A percentile compares a stretch with the other conserved stretches of the same genome.
phyloP scores from a whole-genome alignment of 2,797 vertebrate genomes.

The Darevskia mixta region DNA sequence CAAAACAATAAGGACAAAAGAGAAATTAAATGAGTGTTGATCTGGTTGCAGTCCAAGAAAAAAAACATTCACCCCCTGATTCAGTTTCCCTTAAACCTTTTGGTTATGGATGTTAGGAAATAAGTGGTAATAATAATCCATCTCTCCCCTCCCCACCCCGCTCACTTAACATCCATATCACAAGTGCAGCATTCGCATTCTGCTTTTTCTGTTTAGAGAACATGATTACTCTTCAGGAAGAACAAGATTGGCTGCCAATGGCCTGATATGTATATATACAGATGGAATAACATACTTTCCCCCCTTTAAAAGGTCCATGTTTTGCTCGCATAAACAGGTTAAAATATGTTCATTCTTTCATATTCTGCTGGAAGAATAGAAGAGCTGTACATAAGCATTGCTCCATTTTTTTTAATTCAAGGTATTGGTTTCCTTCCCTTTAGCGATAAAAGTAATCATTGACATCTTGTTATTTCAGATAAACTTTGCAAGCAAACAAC shows the following conservation, averaged over 20 bases:
- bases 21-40: not conserved
- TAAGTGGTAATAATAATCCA: not conserved
- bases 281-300: not conserved
- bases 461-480: constrained; percentile 60
- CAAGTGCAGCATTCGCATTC: not conserved
- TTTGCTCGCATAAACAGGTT: not conserved
- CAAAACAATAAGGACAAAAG: not conserved
- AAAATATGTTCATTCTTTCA: not conserved
- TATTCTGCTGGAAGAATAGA: not conserved
- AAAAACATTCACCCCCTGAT: not conserved
- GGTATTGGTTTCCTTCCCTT: constrained; percentile 14
- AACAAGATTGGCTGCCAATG: not conserved
- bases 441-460: constrained; percentile 36
- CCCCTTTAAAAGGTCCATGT: not conserved
- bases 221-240: not conserved
- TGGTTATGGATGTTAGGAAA: not conserved
- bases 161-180: not conserved
- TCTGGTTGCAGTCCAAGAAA: not conserved
- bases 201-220: not conserved
- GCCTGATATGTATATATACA: not conserved
- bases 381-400: not conserved
- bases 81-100: not conserved
- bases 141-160: too few species aligned
- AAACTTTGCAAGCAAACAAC: constrained; percentile 51
- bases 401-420: not conserved